These are phyloP conservation scores for Spea multiplicata DNA, from an alignment of 2,113 vertebrate species.

Conservation along the genomic window DNA sequence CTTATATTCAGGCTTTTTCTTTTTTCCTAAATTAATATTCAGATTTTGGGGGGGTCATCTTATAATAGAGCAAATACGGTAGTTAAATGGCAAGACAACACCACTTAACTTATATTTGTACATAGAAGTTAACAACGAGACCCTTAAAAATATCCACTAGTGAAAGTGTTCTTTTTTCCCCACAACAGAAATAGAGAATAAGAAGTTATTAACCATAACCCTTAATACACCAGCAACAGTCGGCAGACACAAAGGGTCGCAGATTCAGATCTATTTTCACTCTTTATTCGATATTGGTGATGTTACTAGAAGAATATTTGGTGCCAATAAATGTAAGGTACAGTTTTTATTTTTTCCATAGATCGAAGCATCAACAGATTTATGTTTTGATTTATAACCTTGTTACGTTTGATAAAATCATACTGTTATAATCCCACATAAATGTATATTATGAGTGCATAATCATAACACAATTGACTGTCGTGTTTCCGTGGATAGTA, in stretches of 20 bases:
- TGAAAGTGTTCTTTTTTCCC: background rate
- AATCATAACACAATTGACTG: too few species aligned
- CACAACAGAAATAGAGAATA: slow-evolving; percentile 72
- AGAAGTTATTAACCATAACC: slow-evolving; percentile 71
- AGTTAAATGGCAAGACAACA: too few species aligned
- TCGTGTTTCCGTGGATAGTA: too few species aligned
- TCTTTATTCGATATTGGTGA: slow-evolving; percentile 76
- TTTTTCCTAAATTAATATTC: too few species aligned
- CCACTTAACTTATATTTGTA: too few species aligned
- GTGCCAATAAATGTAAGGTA: slow-evolving; percentile 77
- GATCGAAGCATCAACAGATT: too few species aligned
- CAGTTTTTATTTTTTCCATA: slow-evolving; percentile 29
- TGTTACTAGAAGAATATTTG: slow-evolving; percentile 70
- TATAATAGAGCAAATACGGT: too few species aligned
- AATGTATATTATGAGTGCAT: background rate
- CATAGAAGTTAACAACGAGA: too few species aligned
- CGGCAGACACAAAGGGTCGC: slow-evolving; percentile 70
- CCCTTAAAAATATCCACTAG: too few species aligned
- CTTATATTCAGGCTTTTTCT: too few species aligned
- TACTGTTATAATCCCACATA: background rate
- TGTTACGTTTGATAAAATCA: background rate
- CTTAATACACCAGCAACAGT: slow-evolving; percentile 69
- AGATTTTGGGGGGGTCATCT: too few species aligned
- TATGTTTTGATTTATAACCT: too few species aligned
- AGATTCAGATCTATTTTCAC: slow-evolving; percentile 80